phyloP scores from a whole-genome alignment of 2,888 invertebrate genomes.

The Tortrix viridana region DNA sequence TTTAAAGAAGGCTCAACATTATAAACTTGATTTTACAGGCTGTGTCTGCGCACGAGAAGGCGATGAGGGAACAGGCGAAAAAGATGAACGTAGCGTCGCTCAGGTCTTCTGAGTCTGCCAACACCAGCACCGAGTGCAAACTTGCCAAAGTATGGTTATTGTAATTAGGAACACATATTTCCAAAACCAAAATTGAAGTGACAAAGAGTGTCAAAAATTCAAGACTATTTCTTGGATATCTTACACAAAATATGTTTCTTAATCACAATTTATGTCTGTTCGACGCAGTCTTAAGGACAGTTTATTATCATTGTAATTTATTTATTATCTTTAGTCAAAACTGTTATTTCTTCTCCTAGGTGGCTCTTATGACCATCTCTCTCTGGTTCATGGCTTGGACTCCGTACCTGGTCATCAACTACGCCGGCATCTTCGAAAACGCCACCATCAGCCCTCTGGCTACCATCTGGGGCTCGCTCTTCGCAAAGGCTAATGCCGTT shows the following conservation, averaged over 20 bases:
- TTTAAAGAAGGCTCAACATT: no score
- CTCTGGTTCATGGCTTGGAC: conserved; percentile 94
- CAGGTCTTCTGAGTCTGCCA: conserved; percentile 87
- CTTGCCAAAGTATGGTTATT: conserved; percentile 85
- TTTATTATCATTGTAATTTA: no score
- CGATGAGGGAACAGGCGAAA: conserved; percentile 91
- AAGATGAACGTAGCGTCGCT: conserved; percentile 93
- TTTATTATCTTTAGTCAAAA: no score
- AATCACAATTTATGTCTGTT: no score
- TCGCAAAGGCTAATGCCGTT: conserved; percentile 92
- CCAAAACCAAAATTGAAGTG: no score
- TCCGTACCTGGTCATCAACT: conserved; percentile 90
- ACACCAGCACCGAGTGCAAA: conserved; percentile 89
- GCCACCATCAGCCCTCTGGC: conserved; percentile 87
- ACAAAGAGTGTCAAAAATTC: no score
- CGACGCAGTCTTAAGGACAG: no score
- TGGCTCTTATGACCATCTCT: conserved; percentile 91
- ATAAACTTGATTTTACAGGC: conserved; percentile 67
- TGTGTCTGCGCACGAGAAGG: conserved; percentile 89
- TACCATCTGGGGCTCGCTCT: conserved; percentile 91
- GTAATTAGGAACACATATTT: neutral
- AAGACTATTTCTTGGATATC: no score
- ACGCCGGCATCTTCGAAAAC: conserved; percentile 87
- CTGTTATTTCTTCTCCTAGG: conserved; percentile 56
- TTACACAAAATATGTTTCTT: no score